Base-by-base conservation (phyloP, 2,113 vertebrate genomes). In the Siphamia tubifer region DNA sequence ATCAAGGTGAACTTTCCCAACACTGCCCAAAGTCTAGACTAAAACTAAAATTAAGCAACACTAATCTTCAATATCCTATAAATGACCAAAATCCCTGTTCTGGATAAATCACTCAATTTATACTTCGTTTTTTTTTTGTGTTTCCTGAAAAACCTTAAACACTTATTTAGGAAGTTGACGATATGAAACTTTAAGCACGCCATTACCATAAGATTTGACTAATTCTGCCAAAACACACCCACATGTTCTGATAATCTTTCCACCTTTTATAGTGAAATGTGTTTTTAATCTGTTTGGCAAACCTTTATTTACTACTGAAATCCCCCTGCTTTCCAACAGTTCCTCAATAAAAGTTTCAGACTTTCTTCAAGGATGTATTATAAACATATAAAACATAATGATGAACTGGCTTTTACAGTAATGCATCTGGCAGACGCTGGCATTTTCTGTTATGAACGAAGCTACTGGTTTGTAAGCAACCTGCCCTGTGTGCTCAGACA, bases 401-500 rank as follows among this genome's bases (percentile, higher is more conserved):
- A 78, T 63, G 40, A 61, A 79, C 27, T 28, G 51, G 42, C 42
- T 15, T 63, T 16, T 63, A 4, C 15, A 24, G 7, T 45, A 54
- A 62, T 56, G 28, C 27, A 12, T 74, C 61, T 54, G 42, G 24
- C 69, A 71, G 43, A 51, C 43, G 6, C 30, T 42, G 23, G 32
- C 12, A 12, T 21, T 60, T 54, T 67, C 54, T 74, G 60, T 38
- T 49, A 54, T 34, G 45, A 78, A 61, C 49, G 27, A 38, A 19
- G 56, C 48, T 60, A 55, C 51, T 69, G 45, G 35, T 71, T 58
- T 57, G 58, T 67, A 83, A 68, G 48, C 60, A 68, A 62, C 60
- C 67, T 77, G 76, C 48, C 68, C 27, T 9, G 30, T 72, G 40
- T 30, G 57, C 66, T 19, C 34, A 5, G 40, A 8, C 43, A 16